Conservation (phyloP, 2,113 vertebrate species). For the Gambusia affinis region DNA sequence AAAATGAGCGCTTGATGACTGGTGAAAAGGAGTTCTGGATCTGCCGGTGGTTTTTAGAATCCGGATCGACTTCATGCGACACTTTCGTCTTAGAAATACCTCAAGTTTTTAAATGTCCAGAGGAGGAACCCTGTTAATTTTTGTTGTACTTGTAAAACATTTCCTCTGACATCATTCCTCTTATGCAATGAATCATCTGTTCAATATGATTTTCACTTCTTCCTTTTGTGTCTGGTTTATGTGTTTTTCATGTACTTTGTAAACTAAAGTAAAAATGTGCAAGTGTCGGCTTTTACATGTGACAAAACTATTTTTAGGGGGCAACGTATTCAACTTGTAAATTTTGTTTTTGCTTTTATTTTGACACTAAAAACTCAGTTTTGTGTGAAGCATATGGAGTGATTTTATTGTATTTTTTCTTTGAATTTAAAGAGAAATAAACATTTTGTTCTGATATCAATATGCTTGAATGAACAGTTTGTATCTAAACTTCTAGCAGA, state of each 20-base stretch:
- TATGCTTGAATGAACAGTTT: background rate
- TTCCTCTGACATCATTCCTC: background rate
- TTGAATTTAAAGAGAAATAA: background rate
- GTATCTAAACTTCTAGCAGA: background rate
- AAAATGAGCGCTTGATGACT: too few relatives aligned
- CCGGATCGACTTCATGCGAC: background rate
- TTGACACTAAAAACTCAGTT: background rate
- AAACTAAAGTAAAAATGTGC: background rate
- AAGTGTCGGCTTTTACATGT: background rate
- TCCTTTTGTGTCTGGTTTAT: background rate
- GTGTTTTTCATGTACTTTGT: background rate
- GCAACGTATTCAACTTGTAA: background rate
- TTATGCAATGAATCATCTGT: background rate
- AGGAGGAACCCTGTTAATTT: background rate
- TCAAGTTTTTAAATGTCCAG: background rate
- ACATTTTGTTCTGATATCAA: background rate
- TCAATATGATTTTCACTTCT: background rate
- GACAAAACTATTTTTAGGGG: background rate
- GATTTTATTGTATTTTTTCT: background rate
- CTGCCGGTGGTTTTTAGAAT: background rate
- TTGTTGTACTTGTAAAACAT: background rate
- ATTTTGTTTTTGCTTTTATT: background rate
- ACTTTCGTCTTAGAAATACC: slow-evolving; percentile 1
- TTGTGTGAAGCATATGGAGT: too few relatives aligned
- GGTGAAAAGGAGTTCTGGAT: rapidly evolving